These are phyloP conservation scores for Tineola bisselliella DNA, from an alignment of 2,888 invertebrate species.

Conservation along the genomic window DNA sequence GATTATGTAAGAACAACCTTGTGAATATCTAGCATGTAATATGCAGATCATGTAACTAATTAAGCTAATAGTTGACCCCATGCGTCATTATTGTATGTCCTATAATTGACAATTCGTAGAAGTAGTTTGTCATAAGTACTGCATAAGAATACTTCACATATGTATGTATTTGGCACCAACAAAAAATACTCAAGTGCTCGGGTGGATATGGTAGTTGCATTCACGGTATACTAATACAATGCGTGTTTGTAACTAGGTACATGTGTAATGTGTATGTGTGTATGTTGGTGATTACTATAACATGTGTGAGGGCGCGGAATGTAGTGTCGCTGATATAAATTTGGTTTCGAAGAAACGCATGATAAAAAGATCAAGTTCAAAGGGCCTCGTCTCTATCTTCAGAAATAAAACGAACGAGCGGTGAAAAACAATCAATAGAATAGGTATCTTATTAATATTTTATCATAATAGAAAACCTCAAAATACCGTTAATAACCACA, in stretches of 20 bases:
- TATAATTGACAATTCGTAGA: too few species aligned
- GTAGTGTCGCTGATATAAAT: constrained; percentile 52
- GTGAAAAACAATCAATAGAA: neutral
- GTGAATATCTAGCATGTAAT: constrained; percentile 10
- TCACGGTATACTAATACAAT: too few species aligned
- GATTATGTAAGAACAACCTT: constrained; percentile 19
- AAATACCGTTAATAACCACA: neutral
- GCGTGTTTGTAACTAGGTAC: neutral
- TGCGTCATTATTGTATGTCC: too few species aligned
- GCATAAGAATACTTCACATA: too few species aligned
- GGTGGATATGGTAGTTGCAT: too few species aligned
- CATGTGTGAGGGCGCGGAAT: constrained; percentile 37
- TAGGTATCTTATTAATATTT: neutral
- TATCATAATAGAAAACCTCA: neutral
- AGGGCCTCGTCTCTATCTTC: constrained; percentile 28
- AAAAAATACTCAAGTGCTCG: too few species aligned
- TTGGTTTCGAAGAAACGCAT: constrained; percentile 29
- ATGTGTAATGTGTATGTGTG: neutral
- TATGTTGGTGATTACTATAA: neutral
- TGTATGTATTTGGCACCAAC: too few species aligned
- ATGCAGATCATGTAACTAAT: neutral
- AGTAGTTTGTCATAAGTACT: too few species aligned
- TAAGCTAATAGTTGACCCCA: neutral
- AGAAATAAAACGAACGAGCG: constrained; percentile 19
- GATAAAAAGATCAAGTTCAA: constrained; percentile 66